phyloP scores from a whole-genome alignment of 2,797 vertebrate species.

The Myotis pilosus region DNA sequence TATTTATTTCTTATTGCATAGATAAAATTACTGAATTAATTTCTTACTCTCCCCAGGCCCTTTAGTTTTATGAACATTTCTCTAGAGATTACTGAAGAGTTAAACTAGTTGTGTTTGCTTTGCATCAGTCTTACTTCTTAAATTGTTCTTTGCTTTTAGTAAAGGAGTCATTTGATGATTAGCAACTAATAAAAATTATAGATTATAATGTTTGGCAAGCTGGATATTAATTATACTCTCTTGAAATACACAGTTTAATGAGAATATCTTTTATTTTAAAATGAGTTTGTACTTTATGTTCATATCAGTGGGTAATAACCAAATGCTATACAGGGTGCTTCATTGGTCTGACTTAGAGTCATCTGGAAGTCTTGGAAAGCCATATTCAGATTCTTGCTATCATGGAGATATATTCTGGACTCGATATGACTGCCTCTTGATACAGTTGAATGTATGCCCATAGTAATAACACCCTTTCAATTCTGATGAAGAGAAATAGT shows the following conservation, averaged over 20 bases:
- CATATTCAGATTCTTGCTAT: not conserved
- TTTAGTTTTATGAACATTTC: not conserved
- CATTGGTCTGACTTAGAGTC: not conserved
- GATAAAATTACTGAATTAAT: not conserved
- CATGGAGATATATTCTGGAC: not conserved
- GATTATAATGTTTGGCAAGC: not conserved
- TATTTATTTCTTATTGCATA: not conserved
- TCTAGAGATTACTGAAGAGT: not conserved
- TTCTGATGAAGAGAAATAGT: not conserved
- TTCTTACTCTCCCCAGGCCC: not conserved
- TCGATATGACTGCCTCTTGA: not conserved
- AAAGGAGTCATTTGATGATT: not conserved
- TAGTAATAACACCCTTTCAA: not conserved
- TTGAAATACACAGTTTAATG: constrained; percentile 16
- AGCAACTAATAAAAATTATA: not conserved
- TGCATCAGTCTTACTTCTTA: not conserved
- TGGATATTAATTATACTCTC: not conserved
- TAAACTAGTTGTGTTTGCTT: not conserved
- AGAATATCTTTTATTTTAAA: constrained; percentile 16
- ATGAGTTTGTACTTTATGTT: not conserved
- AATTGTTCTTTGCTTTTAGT: not conserved
- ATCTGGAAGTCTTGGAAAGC: not conserved
- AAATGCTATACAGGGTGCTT: not conserved
- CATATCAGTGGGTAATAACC: not conserved
- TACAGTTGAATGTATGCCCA: not conserved